Conservation (phyloP, 2,113 vertebrate species). For the Butorides virescens region DNA sequence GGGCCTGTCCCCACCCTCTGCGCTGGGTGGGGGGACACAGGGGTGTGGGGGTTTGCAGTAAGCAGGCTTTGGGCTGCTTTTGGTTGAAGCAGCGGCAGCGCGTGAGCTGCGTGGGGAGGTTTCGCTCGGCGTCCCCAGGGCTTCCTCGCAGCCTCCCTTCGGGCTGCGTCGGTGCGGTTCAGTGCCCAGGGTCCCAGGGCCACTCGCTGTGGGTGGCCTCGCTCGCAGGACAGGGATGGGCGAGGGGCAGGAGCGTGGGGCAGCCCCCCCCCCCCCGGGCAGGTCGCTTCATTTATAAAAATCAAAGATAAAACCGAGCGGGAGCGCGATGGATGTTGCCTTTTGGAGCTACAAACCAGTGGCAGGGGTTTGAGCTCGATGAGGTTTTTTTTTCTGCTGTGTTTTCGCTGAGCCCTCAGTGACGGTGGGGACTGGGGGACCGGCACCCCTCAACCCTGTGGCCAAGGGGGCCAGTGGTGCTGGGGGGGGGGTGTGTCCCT, state of each 20-base stretch:
- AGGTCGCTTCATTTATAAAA: background rate
- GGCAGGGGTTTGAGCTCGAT: rapidly evolving
- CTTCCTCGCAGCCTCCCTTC: background rate
- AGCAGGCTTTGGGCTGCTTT: background rate
- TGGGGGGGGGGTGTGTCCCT: background rate
- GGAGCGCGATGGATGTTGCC: rapidly evolving
- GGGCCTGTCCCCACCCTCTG: background rate
- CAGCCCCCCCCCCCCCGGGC: background rate
- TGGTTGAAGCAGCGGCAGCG: background rate
- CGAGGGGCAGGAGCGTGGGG: background rate
- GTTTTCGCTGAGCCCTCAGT: background rate
- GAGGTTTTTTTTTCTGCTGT: too few relatives aligned
- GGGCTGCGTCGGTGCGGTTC: background rate
- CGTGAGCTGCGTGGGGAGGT: background rate
- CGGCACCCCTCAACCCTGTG: background rate
- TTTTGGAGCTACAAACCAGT: background rate
- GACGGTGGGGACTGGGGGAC: background rate
- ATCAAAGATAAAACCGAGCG: too few relatives aligned
- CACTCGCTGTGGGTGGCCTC: background rate
- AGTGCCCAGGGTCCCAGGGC: background rate
- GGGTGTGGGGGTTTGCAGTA: background rate
- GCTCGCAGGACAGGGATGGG: background rate
- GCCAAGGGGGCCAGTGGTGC: rapidly evolving
- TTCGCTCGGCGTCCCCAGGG: background rate
- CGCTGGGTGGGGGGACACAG: rapidly evolving